phyloP scores from a whole-genome alignment of 2,888 invertebrate species.

The Drosophila meridiana region DNA sequence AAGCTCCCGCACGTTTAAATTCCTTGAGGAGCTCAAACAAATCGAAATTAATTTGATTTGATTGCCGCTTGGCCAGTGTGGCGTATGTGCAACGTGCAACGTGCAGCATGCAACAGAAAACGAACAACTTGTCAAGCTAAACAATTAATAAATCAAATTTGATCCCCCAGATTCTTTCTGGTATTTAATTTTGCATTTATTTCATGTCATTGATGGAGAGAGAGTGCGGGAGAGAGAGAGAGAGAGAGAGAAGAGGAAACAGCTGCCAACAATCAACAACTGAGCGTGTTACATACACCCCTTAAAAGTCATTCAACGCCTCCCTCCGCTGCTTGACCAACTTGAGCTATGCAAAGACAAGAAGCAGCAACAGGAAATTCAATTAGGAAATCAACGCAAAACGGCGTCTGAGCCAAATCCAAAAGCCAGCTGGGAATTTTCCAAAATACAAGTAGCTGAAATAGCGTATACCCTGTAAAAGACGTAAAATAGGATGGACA shows the following conservation, averaged over 20 bases:
- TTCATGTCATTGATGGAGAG: slow-evolving; percentile 43
- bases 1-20: slow-evolving; percentile 31
- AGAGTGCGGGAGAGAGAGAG: neutral
- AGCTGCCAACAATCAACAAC: slow-evolving; percentile 42
- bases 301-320: neutral
- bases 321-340: neutral
- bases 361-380: slow-evolving; percentile 47
- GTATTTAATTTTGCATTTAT: slow-evolving; percentile 62
- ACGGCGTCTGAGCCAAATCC: slow-evolving; percentile 18
- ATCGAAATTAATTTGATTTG: slow-evolving; percentile 72
- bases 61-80: slow-evolving; percentile 8
- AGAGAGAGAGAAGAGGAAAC: slow-evolving; percentile 6
- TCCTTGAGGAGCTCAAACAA: slow-evolving; percentile 69
- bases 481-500: neutral
- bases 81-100: slow-evolving; percentile 26
- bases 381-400: slow-evolving; percentile 57
- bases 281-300: neutral
- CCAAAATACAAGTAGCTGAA: neutral
- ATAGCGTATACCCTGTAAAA: slow-evolving; percentile 17
- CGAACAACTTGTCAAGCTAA: slow-evolving; percentile 60
- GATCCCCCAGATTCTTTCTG: slow-evolving; percentile 42
- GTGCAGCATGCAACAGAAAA: slow-evolving; percentile 8
- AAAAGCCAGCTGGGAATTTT: slow-evolving; percentile 14
- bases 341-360: slow-evolving; percentile 21
- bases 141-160: slow-evolving; percentile 80